Evolutionary conservation across 1,140 invertebrate genomes (phyloP), one percentile per base, ranked within the genome.

Genomic region (Drosophila santomea): DNA sequence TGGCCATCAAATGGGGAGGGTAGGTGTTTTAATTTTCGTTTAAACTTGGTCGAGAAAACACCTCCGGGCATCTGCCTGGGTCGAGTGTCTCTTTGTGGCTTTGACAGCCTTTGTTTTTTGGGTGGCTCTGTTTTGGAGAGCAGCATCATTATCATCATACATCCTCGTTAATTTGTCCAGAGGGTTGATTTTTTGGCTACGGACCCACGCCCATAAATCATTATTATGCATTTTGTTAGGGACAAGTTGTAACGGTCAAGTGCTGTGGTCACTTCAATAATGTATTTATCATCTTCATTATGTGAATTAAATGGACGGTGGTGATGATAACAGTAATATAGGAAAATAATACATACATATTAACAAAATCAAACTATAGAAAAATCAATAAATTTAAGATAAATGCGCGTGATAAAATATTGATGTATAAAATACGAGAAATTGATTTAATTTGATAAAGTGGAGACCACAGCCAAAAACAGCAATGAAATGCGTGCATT

Each of bases 11-110:
- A 32, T 54, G 45, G 47, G 23, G 56, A 64, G 77, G 69, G 54
- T 58, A 68, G 63, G 50, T 85, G 78, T 69, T 84, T 84, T 79
- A 83, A 84, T 83, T 82, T 86, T 78, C 75, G 83, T 86, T 86
- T 82, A 82, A 82, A 78, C 80, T 78, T 51, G 52, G 76, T 74
- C 62, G 79, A 45, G 48, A 72, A 77, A 86, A 86, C 83, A 86
- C 82, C 82, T 85, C 74, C 25, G 66, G 81, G 78, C 81, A 67
- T 86, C 64, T 52, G 64, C 54, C 61, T 41, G 68, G 82, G 75
- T 84, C 81, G 80, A 86, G 82, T 86, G 82, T 86, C 82, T 86
- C 83, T 82, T 88, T 86, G 82, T 86, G 82, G 83, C 66, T 86
- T 88, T 86, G 82, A 88, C 83, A 81, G 78, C 66, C 61, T 86